phyloP scores from a whole-genome alignment of 2,113 vertebrate genomes.

The Cyprinodon variegatus region DNA sequence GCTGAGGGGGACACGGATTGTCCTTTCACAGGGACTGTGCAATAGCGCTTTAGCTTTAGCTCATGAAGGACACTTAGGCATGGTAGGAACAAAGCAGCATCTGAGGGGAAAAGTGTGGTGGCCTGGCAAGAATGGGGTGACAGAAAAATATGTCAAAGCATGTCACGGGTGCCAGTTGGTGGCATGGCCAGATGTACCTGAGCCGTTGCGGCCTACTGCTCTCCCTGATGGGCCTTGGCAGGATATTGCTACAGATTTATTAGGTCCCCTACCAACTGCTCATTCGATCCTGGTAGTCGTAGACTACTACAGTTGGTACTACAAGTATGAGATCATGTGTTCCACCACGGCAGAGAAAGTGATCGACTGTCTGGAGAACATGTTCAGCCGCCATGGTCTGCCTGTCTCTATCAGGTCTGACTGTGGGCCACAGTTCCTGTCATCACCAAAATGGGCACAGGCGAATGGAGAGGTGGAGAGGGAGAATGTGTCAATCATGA shows the following conservation, averaged over 20 bases:
- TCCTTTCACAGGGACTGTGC: neutral
- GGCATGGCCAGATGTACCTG: neutral
- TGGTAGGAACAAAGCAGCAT: neutral
- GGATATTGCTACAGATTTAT: neutral
- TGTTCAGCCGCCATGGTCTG: neutral
- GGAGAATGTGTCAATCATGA: neutral
- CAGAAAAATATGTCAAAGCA: neutral
- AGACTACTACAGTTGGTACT: neutral
- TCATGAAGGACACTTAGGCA: neutral
- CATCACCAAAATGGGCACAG: neutral
- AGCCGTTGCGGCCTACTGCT: neutral
- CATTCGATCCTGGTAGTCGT: neutral
- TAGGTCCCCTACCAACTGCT: neutral
- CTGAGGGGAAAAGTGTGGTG: neutral
- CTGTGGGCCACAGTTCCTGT: too few species aligned
- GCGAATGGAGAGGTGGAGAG: neutral
- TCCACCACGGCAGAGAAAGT: neutral
- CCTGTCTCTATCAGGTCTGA: too few species aligned
- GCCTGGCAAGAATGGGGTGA: neutral
- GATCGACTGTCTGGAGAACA: neutral
- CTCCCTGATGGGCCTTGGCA: conserved; percentile 1
- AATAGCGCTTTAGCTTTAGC: neutral
- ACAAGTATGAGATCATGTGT: neutral
- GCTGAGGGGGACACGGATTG: neutral
- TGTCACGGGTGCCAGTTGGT: neutral